Percentiles rank a stretch among this genome's conserved stretches.
Conservation (phyloP, 37 sponge, comb jelly and placozoan genomes). For the Diacarnus erythraeanus region DNA sequence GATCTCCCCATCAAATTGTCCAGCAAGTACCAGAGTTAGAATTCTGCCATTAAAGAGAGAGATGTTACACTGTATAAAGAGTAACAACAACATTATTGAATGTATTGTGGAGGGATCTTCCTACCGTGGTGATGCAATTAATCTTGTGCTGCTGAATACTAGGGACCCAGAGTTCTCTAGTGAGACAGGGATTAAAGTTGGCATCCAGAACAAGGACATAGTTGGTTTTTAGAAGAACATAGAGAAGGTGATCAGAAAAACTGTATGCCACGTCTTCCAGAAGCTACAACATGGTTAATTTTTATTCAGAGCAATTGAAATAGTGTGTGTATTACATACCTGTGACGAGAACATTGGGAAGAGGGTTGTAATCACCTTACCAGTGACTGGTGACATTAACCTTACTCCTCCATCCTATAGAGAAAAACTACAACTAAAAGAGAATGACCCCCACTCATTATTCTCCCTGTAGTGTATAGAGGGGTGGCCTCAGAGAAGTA, state of each 20-base stretch:
- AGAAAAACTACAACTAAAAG: not conserved
- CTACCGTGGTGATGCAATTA: slow-evolving; percentile 41
- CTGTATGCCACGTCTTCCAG: slow-evolving; percentile 47
- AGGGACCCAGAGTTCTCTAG: slow-evolving; percentile 45
- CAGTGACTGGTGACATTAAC: slow-evolving; percentile 59
- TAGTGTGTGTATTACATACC: slow-evolving; percentile 22
- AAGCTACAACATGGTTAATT: no score
- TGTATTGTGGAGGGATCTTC: not conserved
- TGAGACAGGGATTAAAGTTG: slow-evolving; percentile 56
- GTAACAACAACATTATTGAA: not conserved
- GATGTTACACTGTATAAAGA: slow-evolving; percentile 2
- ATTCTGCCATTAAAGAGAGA: not conserved
- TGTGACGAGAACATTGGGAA: slow-evolving; percentile 54
- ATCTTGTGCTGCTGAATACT: slow-evolving; percentile 28
- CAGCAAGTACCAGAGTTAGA: slow-evolving; percentile 45
- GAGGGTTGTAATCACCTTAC: slow-evolving; percentile 44
- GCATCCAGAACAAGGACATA: slow-evolving; percentile 49
- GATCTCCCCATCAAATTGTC: slow-evolving; percentile 49
- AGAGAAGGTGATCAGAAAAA: slow-evolving; percentile 6
- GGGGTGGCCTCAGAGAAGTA: no score
- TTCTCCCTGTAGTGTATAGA: not conserved
- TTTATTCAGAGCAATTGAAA: not conserved
- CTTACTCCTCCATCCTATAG: slow-evolving; percentile 68
- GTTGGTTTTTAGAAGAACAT: slow-evolving; percentile 45
- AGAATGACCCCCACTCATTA: not conserved